Evolutionary conservation across 2,113 vertebrate genomes (phyloP).

Genomic region (Thryonomys swinderianus): DNA sequence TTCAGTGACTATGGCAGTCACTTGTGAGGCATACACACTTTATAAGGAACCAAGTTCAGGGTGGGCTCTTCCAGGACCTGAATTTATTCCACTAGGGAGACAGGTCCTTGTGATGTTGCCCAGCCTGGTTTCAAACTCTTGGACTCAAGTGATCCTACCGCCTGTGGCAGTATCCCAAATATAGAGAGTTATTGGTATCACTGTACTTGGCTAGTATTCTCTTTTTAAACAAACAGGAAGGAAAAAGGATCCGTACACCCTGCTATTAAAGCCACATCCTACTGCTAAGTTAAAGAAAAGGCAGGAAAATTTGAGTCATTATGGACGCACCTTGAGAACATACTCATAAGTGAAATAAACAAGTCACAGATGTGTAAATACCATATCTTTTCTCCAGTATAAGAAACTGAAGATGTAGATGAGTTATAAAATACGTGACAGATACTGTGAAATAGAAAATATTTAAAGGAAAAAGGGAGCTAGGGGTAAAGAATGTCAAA

Average conservation of each 20-base stretch:
- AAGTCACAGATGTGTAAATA: too few relatives aligned
- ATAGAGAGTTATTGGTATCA: neutral
- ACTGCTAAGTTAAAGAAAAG: neutral
- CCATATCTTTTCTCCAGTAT: too few relatives aligned
- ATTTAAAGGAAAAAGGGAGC: too few relatives aligned
- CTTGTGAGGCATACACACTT: neutral
- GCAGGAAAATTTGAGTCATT: neutral
- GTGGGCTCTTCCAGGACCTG: neutral
- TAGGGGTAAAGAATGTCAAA: too few relatives aligned
- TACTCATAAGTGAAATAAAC: too few relatives aligned
- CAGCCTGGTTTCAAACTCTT: neutral
- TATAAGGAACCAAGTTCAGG: neutral
- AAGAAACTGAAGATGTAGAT: too few relatives aligned
- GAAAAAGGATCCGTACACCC: neutral
- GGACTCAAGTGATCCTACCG: neutral
- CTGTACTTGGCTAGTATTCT: too few relatives aligned
- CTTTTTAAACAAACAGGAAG: neutral
- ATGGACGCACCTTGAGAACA: too few relatives aligned
- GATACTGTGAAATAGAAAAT: too few relatives aligned
- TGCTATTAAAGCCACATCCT: neutral
- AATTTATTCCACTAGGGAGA: neutral
- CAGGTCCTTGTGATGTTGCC: neutral
- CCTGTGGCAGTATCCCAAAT: neutral
- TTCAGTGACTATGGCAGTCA: neutral
- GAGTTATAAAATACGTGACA: too few relatives aligned